Evolutionary conservation across 2,797 vertebrate genomes (phyloP), one percentile per base, ranked within the genome.

Genomic region (Microctenopoma stevenorrisi): DNA sequence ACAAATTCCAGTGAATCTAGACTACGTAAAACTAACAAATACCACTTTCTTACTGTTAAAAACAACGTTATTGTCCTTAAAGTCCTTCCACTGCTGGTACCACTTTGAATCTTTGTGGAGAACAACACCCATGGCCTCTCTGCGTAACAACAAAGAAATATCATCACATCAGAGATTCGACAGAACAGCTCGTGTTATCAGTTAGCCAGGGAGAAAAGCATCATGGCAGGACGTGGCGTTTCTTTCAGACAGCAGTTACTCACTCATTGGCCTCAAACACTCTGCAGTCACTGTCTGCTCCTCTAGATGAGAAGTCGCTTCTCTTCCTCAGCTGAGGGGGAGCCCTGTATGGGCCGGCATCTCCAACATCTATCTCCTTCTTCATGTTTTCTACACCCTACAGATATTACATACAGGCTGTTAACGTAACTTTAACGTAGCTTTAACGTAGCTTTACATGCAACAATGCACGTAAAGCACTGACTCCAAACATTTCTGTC

Each of bases 1-100:
- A 25, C 0, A 38, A 49, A 55, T 40, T 22, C 11, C 13, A 43
- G 11, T 43, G 15, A 3, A 7, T 55, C 40, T 18, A 8, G 22
- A 22, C 22, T 22, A 22, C 22, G 22, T 22, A 22, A 22, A 38
- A 4, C 6, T 37, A 33, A 62, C 14, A n/a, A 37, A 75, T 16
- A 16, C 16, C 9, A 70, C 54, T 62, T 7, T 25, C 96, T 95
- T 94, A 98, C 97, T 90, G 76, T 96, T 98, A 85, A 97, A 96
- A 48, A 98, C 96, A 7, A 93, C 74, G 0, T 97, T 98, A 88
- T 96, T 97, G 89, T 98, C 96, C 89, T 95, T 97, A 91, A 98
- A 98, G 76, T 98, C 96, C 67, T 95, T 97, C 97, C 97, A 98
- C 86, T 98, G 97, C 80, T 97, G 96, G 86, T 92, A 96, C 96